Evolutionary conservation across 2,797 vertebrate genomes (phyloP).

Genomic region (Coregonus sp.): DNA sequence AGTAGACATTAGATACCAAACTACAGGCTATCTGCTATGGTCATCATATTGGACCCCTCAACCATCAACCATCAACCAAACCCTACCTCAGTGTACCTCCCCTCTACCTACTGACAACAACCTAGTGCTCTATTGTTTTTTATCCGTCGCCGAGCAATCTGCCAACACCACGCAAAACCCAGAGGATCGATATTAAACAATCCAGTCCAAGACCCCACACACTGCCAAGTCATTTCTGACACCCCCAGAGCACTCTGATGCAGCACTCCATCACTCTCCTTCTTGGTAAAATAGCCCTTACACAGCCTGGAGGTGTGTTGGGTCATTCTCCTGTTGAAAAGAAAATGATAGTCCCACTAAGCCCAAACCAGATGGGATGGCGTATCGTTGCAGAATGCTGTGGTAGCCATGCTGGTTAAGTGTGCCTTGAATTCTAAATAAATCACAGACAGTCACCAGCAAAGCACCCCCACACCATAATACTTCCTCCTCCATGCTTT

Average conservation of each 20-base stretch:
- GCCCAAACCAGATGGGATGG: too few relatives aligned
- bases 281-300: too few relatives aligned
- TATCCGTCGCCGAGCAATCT: constrained; percentile 28
- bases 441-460: too few relatives aligned
- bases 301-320: too few relatives aligned
- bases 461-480: too few relatives aligned
- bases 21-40: background rate
- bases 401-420: too few relatives aligned
- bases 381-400: too few relatives aligned
- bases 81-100: background rate
- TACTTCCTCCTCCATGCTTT: too few relatives aligned
- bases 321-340: too few relatives aligned
- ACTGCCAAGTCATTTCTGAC: constrained; percentile 17
- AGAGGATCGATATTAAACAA: constrained; percentile 57
- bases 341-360: too few relatives aligned
- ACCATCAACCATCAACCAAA: background rate
- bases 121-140: constrained; percentile 7
- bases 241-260: constrained; percentile 41
- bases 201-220: constrained; percentile 21
- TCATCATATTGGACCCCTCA: background rate
- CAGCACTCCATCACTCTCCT: too few relatives aligned
- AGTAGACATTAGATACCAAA: background rate
- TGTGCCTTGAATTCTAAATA: too few relatives aligned
- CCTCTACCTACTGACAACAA: background rate
- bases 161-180: constrained; percentile 36